Conservation (phyloP, 2,113 vertebrate genomes). For the Lepidothrix coronata region DNA sequence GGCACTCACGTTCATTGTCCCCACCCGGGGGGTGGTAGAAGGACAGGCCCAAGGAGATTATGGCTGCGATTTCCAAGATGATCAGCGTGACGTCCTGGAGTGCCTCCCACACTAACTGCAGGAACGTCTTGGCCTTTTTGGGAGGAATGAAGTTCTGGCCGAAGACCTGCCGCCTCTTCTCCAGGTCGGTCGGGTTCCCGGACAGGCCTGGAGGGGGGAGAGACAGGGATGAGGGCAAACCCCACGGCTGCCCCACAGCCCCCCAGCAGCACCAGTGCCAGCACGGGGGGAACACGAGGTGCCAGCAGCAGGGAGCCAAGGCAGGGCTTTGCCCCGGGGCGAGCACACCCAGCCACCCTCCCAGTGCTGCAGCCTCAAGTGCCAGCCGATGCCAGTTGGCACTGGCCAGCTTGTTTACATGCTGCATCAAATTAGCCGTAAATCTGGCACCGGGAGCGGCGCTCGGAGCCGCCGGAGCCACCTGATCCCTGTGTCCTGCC, state of each 20-base stretch:
- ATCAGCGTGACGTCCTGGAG: slow-evolving; percentile 97
- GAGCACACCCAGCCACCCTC: neutral
- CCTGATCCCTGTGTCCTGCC: neutral
- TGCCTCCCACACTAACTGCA: slow-evolving; percentile 97
- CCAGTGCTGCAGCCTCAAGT: neutral
- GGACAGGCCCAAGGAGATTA: slow-evolving; percentile 93
- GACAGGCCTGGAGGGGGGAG: slow-evolving; percentile 81
- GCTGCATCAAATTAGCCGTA: slow-evolving; percentile 1
- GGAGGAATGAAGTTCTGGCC: slow-evolving; percentile 94
- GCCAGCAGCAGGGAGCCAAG: neutral
- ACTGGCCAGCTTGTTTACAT: slow-evolving; percentile 21
- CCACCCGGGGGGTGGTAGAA: slow-evolving; percentile 90
- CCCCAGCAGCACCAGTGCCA: too few species aligned
- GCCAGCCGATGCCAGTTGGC: neutral
- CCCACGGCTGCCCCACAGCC: rapidly evolving
- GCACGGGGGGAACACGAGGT: rapidly evolving
- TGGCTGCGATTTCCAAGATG: slow-evolving; percentile 94
- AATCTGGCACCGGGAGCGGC: neutral
- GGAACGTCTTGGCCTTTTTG: slow-evolving; percentile 94
- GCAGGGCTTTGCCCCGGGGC: rapidly evolving
- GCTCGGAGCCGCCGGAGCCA: neutral
- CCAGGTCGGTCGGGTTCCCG: slow-evolving; percentile 89
- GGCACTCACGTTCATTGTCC: slow-evolving; percentile 81
- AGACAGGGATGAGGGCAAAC: neutral
- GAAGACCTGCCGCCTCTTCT: slow-evolving; percentile 84